Evolutionary conservation across 2,797 vertebrate species (phyloP).

Genomic region (Peromyscus nudipes): DNA sequence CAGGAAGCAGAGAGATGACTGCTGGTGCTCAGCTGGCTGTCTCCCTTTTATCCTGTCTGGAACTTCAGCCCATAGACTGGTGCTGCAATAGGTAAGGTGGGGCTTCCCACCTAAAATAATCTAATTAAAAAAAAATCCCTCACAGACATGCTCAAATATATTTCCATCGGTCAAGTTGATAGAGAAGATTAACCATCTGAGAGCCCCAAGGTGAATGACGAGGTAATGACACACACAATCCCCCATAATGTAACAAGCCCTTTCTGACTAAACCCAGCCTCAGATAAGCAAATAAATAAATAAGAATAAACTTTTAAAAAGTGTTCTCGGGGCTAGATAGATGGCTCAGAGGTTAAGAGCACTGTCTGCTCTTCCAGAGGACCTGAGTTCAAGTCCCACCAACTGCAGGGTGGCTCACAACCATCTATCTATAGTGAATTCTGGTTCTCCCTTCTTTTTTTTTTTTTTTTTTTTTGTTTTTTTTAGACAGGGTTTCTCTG

Average conservation of each 20-base stretch:
- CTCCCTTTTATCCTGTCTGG: background rate
- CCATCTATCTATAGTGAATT: no score
- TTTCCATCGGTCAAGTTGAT: background rate
- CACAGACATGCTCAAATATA: background rate
- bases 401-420: no score
- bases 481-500: no score
- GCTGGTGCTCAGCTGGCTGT: background rate
- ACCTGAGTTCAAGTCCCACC: no score
- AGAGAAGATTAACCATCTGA: background rate
- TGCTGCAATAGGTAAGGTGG: background rate
- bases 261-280: background rate
- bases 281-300: background rate
- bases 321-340: no score
- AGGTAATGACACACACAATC: background rate
- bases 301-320: background rate
- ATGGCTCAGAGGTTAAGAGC: no score
- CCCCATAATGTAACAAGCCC: background rate
- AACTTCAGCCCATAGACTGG: background rate
- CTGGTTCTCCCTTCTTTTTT: no score
- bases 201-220: background rate
- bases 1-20: fast-evolving
- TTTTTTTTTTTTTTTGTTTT: no score
- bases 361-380: no score
- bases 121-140: background rate
- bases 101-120: background rate